Percentiles rank a stretch among this genome's conserved stretches.
phyloP scores from a whole-genome alignment of 2,888 invertebrate genomes.

The Drosophila neonasuta region DNA sequence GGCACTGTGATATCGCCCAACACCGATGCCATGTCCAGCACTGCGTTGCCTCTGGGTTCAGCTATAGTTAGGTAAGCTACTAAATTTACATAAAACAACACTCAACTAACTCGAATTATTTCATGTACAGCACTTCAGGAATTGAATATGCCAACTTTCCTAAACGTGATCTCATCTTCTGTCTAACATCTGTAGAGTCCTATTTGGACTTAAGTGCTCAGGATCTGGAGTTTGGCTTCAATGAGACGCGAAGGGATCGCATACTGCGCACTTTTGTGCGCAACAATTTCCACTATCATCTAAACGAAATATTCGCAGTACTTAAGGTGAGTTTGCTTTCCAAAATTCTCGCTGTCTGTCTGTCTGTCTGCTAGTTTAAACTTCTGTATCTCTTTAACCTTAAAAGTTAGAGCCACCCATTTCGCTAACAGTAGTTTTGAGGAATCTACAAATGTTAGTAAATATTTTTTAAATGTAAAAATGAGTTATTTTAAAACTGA shows the following conservation, averaged over 20 bases:
- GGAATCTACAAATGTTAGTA: neutral
- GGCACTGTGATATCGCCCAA: slow-evolving; percentile 90
- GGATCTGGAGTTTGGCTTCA: slow-evolving; percentile 95
- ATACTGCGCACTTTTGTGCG: slow-evolving; percentile 95
- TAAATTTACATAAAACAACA: neutral
- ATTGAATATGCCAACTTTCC: slow-evolving; percentile 92
- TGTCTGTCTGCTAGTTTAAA: neutral
- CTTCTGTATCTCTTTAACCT: neutral
- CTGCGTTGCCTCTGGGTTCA: slow-evolving; percentile 81
- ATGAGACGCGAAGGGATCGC: slow-evolving; percentile 92
- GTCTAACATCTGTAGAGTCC: slow-evolving; percentile 91
- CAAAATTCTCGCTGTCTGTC: neutral
- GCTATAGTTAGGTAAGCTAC: slow-evolving; percentile 83
- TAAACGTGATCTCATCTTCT: slow-evolving; percentile 91
- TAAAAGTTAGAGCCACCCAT: neutral
- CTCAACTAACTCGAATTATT: neutral
- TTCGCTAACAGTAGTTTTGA: neutral
- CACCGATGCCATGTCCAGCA: slow-evolving; percentile 75
- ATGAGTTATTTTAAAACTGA: too few relatives aligned
- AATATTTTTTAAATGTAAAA: too few relatives aligned
- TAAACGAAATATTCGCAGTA: slow-evolving; percentile 97
- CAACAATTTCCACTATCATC: slow-evolving; percentile 96
- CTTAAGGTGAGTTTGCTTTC: slow-evolving; percentile 83
- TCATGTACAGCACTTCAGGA: slow-evolving; percentile 84
- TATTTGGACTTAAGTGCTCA: slow-evolving; percentile 91